These are phyloP conservation scores for Pteropus alecto DNA, from an alignment of 2,113 vertebrate species.

Conservation along the genomic window DNA sequence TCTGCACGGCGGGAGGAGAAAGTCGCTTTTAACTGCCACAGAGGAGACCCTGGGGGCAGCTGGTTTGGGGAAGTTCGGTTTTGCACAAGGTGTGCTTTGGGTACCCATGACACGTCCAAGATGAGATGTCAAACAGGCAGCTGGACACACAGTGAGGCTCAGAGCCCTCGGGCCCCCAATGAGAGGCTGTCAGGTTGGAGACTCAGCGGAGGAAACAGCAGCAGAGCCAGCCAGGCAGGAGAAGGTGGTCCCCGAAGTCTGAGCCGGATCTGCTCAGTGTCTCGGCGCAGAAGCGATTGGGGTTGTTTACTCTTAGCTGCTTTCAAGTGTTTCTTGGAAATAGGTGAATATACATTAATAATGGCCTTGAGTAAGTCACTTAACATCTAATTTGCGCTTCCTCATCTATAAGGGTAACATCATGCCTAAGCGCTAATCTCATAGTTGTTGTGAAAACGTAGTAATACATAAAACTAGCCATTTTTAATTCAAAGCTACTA, in stretches of 20 bases:
- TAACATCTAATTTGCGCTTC: background rate
- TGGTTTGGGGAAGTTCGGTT: background rate
- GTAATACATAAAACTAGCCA: background rate
- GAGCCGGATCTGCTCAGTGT: background rate
- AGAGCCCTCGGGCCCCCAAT: background rate
- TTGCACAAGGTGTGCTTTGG: too few relatives aligned
- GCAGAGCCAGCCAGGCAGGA: accelerated
- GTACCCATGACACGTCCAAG: background rate
- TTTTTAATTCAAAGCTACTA: background rate
- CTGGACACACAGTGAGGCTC: too few relatives aligned
- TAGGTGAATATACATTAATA: background rate
- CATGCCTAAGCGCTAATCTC: background rate
- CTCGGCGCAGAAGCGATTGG: background rate
- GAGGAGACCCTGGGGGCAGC: background rate
- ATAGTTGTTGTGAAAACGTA: background rate
- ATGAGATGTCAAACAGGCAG: background rate
- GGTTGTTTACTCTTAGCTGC: background rate
- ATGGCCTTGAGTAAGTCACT: too few relatives aligned
- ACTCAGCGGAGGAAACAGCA: background rate
- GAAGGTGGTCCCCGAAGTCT: accelerated
- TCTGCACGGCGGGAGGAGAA: accelerated
- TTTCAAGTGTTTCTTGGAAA: background rate
- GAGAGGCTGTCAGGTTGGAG: background rate
- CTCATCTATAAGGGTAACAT: background rate
- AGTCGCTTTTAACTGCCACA: background rate